Base-by-base conservation (phyloP, 2,888 invertebrate genomes). In the Eurois occulta region DNA sequence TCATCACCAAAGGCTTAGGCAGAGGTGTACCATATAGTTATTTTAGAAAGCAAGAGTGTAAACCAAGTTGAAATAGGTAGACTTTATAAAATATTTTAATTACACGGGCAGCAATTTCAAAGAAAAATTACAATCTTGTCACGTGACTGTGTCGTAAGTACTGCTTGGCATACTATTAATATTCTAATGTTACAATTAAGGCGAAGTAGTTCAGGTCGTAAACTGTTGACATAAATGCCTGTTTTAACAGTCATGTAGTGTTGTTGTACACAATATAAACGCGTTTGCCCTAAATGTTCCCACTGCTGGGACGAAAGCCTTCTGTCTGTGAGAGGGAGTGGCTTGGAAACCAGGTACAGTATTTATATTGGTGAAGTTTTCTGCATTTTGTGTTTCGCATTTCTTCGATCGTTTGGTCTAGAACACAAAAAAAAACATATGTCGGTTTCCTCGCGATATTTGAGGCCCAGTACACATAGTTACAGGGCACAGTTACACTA, bases 101-200 rank as follows among this genome's bases (percentile, higher is more conserved):
- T 38, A 41, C 24, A 75, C 18, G 18, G 18, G 48, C 32, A 67
- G 41, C 21, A 28, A 52, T 52, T 65, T 65, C 21, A 41, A n/a
- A 58, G n/a, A 38, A 65, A 46, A 32, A 65, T 58, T n/a, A 65
- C 32, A 48, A 78, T 65, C 4, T 55, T 64, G 35, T 62, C n/a
- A 52, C 16, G 16, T 24, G 55, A 41, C n/a, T 38, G 38, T 38
- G 71, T 65, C 32, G 38, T 64, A 10, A 48, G 65, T 78, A n/a
- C 32, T 58, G 32, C 28, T 68, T 67, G 21, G 16, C 18, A 68
- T 77, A 68, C 48, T 62, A 35, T 68, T 77, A 65, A 70, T 78
- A 65, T 78, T 65, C 16, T 48, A 52, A 65, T 71, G 58, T 58
- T 66, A 70, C 70, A 78, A 64, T 78, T 46, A 70, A 41, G 46